Percentiles rank a stretch among this genome's conserved stretches.
Conservation (phyloP, 2,888 invertebrate species). For the Zaprionus lineosus region DNA sequence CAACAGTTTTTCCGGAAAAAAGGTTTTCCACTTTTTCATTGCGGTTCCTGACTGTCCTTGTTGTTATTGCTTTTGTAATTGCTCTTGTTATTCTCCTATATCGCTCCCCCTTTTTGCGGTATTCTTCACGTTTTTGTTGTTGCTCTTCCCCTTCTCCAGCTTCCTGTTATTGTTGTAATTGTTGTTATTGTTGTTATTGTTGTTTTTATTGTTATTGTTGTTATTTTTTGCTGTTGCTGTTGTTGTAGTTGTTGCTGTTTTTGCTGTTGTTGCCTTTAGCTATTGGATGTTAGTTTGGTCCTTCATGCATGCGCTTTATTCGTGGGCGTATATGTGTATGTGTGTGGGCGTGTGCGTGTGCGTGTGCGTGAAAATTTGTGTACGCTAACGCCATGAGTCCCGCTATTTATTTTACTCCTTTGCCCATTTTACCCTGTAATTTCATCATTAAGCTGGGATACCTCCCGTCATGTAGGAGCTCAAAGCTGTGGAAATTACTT, state of each 20-base stretch:
- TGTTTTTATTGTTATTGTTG: too few species aligned
- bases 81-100: slow-evolving; percentile 10
- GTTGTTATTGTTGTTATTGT: too few species aligned
- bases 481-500: too few species aligned
- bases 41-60: slow-evolving; percentile 1
- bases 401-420: slow-evolving; percentile 8
- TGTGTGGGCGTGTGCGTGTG: not conserved
- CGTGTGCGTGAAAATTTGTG: not conserved
- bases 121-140: not conserved
- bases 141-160: not conserved
- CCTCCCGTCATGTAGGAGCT: too few species aligned
- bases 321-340: too few species aligned
- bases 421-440: slow-evolving; percentile 6
- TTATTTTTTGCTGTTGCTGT: too few species aligned
- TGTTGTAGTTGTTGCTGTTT: too few species aligned
- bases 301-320: too few species aligned
- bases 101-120: too few species aligned
- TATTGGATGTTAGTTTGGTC: too few species aligned
- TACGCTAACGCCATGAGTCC: not conserved
- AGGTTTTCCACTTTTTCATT: slow-evolving; percentile 8
- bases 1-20: not conserved
- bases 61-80: slow-evolving; percentile 28
- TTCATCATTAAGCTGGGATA: too few species aligned
- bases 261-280: too few species aligned
- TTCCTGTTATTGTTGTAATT: not conserved